A percentile compares a stretch with the other conserved stretches of the same genome.
These are phyloP conservation scores for Augochlora pura DNA, from an alignment of 1,140 invertebrate genomes.

Conservation along the genomic window DNA sequence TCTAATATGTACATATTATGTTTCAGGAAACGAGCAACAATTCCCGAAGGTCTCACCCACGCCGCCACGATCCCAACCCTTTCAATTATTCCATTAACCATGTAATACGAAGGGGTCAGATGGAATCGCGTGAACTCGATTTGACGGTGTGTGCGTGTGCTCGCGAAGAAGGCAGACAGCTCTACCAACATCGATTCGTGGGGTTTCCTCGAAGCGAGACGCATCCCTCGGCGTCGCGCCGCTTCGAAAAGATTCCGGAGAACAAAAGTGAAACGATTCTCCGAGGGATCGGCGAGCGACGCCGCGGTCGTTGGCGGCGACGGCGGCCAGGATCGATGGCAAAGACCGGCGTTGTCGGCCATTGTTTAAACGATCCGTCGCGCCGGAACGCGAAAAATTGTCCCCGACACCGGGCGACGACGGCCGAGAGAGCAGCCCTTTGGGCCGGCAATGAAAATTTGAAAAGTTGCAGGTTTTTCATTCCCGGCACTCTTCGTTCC, in stretches of 20 bases:
- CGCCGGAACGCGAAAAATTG: background rate
- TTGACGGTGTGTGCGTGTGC: too few relatives aligned
- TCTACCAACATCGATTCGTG: background rate
- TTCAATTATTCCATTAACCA: too few relatives aligned
- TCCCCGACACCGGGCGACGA: slow-evolving; percentile 9
- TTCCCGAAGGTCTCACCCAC: too few relatives aligned
- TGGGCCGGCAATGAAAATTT: slow-evolving; percentile 61
- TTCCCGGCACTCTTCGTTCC: slow-evolving; percentile 20
- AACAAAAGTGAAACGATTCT: slow-evolving; percentile 24
- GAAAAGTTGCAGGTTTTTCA: slow-evolving; percentile 59
- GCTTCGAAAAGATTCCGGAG: background rate
- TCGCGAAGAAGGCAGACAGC: too few relatives aligned
- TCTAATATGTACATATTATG: too few relatives aligned
- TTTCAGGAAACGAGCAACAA: too few relatives aligned
- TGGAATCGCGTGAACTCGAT: too few relatives aligned
- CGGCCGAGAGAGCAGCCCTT: slow-evolving; percentile 17
- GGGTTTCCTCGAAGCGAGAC: background rate
- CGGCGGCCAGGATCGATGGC: background rate
- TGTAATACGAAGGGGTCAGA: too few relatives aligned
- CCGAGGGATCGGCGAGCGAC: background rate
- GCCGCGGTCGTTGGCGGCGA: background rate
- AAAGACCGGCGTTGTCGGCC: background rate
- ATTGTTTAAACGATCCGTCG: slow-evolving; percentile 43
- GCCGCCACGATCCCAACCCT: too few relatives aligned
- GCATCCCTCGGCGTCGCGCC: background rate